phyloP scores from a whole-genome alignment of 2,888 invertebrate species.

The Ectemnius continuus region DNA sequence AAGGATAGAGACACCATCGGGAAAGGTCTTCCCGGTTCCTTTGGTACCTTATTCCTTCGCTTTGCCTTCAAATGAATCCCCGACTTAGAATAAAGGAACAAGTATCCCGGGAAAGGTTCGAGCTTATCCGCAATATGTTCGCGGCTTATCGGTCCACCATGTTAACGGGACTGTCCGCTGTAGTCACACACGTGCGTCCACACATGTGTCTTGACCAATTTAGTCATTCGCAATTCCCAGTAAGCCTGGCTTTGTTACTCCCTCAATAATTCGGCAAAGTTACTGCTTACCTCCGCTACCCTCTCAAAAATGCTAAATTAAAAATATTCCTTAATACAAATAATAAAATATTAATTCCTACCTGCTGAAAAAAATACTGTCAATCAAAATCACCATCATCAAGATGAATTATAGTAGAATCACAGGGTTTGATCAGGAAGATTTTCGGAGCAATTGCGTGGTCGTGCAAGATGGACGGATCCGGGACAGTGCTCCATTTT shows the following conservation, averaged over 20 bases:
- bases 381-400: too few species aligned
- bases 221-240: constrained; percentile 53
- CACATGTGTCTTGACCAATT: constrained; percentile 33
- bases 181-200: constrained; percentile 34
- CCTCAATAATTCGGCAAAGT: too few species aligned
- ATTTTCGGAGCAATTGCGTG: too few species aligned
- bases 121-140: constrained; percentile 44
- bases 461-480: constrained; percentile 11
- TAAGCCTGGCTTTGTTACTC: not conserved
- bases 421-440: too few species aligned
- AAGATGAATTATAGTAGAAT: too few species aligned
- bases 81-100: constrained; percentile 17
- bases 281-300: too few species aligned
- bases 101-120: constrained; percentile 21
- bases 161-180: constrained; percentile 37
- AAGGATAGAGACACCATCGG: too few species aligned
- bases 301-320: too few species aligned
- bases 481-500: constrained; percentile 19
- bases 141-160: constrained; percentile 46
- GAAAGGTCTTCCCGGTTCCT: constrained; percentile 12
- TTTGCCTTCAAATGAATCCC: constrained; percentile 2
- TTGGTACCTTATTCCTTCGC: constrained; percentile 10
- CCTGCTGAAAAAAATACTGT: too few species aligned
- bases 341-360: too few species aligned
- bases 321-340: too few species aligned